phyloP scores from a whole-genome alignment of 2,888 invertebrate genomes.

The Cryptus viduatorius region DNA sequence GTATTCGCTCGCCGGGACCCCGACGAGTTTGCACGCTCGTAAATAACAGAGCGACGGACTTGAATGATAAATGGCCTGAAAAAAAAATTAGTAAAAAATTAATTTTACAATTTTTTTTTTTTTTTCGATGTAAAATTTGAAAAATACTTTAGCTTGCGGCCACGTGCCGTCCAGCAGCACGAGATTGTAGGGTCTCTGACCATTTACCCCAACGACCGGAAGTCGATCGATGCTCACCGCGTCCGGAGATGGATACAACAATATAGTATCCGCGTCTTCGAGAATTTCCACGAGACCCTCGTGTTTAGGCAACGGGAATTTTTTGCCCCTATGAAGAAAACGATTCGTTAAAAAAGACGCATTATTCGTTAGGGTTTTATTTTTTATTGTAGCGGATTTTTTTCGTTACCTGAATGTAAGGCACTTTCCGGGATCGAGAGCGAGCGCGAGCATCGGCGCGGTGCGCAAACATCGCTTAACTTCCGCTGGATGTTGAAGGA shows the following conservation, averaged over 20 bases:
- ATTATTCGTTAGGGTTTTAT: too few relatives aligned
- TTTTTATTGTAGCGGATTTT: neutral
- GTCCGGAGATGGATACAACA: conserved; percentile 92
- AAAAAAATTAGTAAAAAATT: conserved; percentile 25
- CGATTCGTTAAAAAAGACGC: neutral
- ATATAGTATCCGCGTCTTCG: conserved; percentile 88
- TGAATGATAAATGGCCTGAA: conserved; percentile 92
- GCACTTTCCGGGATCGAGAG: conserved; percentile 91
- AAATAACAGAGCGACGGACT: conserved; percentile 91
- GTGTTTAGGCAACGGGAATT: conserved; percentile 90
- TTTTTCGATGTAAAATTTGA: too few relatives aligned
- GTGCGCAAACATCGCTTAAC: conserved; percentile 95
- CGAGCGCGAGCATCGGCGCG: conserved; percentile 94
- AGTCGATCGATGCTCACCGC: conserved; percentile 90
- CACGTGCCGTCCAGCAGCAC: conserved; percentile 97
- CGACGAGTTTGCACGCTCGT: conserved; percentile 93
- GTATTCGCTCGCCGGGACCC: conserved; percentile 92
- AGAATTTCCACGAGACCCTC: conserved; percentile 89
- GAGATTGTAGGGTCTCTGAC: conserved; percentile 89
- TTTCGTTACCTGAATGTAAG: conserved; percentile 84
- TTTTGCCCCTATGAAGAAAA: conserved; percentile 91
- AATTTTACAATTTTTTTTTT: too few relatives aligned
- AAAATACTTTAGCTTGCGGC: conserved; percentile 93
- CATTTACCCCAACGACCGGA: conserved; percentile 82
- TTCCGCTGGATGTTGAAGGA: conserved; percentile 97